Evolutionary conservation across 2,113 vertebrate species (phyloP).

Genomic region (Nycticorax nycticorax): DNA sequence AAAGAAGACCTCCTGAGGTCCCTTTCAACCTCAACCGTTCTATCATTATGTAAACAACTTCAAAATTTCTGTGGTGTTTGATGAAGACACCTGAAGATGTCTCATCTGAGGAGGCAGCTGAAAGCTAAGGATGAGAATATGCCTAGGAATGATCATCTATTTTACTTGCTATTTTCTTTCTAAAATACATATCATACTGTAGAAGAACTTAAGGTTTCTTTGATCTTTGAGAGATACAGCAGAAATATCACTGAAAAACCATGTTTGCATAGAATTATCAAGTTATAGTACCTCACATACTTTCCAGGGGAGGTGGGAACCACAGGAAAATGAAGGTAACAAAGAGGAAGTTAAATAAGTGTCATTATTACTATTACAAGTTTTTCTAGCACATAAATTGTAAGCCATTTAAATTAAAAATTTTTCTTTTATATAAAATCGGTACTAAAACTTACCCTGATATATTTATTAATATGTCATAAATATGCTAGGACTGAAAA

Average conservation of each 20-base stretch:
- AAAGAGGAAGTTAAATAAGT: neutral
- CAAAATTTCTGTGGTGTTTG: neutral
- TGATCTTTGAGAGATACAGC: neutral
- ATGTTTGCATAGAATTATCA: neutral
- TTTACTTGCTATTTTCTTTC: neutral
- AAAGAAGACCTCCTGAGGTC: neutral
- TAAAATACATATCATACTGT: neutral
- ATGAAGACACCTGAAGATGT: neutral
- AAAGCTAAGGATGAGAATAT: neutral
- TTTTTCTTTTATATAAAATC: neutral
- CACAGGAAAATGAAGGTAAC: neutral
- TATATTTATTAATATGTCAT: neutral
- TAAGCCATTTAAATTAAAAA: neutral
- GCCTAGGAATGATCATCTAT: neutral
- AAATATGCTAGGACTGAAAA: neutral
- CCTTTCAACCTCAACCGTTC: neutral
- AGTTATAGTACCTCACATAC: neutral
- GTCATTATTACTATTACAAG: neutral
- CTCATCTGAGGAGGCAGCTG: neutral
- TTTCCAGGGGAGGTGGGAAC: rapidly evolving
- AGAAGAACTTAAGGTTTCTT: neutral
- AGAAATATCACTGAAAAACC: neutral
- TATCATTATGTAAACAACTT: neutral
- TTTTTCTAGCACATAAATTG: neutral
- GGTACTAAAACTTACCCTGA: neutral